These are phyloP conservation scores for Lasiommata megera DNA, from an alignment of 2,888 invertebrate species.

Conservation along the genomic window DNA sequence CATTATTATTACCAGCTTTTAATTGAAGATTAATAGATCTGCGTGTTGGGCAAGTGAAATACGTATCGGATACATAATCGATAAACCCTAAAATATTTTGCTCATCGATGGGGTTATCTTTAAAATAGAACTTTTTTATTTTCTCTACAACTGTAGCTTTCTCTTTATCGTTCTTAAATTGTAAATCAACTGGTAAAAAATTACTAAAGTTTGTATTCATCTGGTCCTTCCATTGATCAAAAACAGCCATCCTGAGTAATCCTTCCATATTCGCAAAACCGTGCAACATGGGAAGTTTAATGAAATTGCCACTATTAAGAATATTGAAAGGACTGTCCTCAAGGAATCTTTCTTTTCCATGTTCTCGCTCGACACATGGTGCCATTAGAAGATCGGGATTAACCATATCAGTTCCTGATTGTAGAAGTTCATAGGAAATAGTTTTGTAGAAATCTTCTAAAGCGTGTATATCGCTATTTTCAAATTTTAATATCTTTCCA, in stretches of 20 bases:
- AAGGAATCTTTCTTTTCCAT: constrained; percentile 40
- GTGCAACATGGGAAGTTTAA: constrained; percentile 46
- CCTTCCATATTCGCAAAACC: constrained; percentile 51
- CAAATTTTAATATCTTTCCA: constrained; percentile 38
- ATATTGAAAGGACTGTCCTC: constrained; percentile 46
- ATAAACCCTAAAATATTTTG: constrained; percentile 34
- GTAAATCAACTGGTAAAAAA: constrained; percentile 49
- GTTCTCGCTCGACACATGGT: constrained; percentile 41
- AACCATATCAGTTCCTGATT: constrained; percentile 30
- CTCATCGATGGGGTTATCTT: constrained; percentile 35
- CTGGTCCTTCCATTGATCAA: constrained; percentile 40
- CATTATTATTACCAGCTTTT: constrained; percentile 36
- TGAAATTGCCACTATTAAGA: constrained; percentile 37
- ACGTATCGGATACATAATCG: constrained; percentile 50
- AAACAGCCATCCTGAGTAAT: constrained; percentile 36
- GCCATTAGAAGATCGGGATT: constrained; percentile 36
- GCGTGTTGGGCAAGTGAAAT: constrained; percentile 41
- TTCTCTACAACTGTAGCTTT: constrained; percentile 41
- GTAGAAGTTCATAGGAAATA: constrained; percentile 39
- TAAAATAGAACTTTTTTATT: constrained; percentile 50
- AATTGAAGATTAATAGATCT: constrained; percentile 39
- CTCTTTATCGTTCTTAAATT: constrained; percentile 43
- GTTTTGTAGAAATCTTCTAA: constrained; percentile 51
- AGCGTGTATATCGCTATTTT: constrained; percentile 38
- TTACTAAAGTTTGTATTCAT: constrained; percentile 57